Percentiles rank a stretch among this genome's conserved stretches.
phyloP scores from a whole-genome alignment of 2,113 vertebrate species.

The Oreocharis arfaki region DNA sequence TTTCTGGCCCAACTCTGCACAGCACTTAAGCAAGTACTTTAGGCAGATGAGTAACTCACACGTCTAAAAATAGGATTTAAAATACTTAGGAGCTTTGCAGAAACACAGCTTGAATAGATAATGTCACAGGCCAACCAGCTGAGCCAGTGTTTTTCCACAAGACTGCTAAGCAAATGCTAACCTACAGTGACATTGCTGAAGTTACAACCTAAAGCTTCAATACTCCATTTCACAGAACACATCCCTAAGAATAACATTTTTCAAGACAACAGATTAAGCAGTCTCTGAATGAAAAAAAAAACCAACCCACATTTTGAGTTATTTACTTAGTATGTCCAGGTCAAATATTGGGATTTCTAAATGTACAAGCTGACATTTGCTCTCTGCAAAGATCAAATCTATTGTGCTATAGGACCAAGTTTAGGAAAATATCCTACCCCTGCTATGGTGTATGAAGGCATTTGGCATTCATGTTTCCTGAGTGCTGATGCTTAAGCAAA shows the following conservation, averaged over 20 bases:
- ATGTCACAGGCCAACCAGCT: not conserved
- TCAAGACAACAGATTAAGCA: not conserved
- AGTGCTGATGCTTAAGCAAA: not conserved
- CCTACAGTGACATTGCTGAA: not conserved
- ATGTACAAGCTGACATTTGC: not conserved
- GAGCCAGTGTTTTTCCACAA: not conserved
- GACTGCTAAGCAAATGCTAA: not conserved
- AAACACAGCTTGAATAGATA: not conserved
- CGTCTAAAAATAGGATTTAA: not conserved
- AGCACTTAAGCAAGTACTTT: not conserved
- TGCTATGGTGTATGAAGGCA: rapidly evolving
- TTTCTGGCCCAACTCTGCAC: not conserved
- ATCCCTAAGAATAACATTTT: not conserved
- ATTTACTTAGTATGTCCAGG: not conserved
- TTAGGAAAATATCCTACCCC: not conserved
- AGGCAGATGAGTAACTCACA: not conserved
- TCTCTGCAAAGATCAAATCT: not conserved
- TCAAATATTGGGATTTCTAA: not conserved
- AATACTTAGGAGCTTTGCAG: not conserved
- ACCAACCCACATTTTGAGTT: not conserved
- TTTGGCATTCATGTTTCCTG: not conserved
- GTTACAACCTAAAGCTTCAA: not conserved
- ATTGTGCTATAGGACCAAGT: not conserved
- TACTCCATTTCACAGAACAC: not conserved
- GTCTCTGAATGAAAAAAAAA: not conserved